These are phyloP conservation scores for Penaeus japonicus DNA, from an alignment of 1,140 invertebrate genomes.

Conservation along the genomic window DNA sequence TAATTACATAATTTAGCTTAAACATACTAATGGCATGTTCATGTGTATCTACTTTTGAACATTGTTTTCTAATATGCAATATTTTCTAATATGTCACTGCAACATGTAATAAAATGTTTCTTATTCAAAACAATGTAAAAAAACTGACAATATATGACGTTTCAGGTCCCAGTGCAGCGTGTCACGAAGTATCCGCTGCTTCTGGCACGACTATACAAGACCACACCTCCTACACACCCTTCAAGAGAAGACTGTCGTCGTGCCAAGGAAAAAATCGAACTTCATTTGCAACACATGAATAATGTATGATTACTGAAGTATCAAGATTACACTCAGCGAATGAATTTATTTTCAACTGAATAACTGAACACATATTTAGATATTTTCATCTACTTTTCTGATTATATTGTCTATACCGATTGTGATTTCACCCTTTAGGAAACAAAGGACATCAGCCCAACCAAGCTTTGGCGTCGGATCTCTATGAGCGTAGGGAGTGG, in stretches of 20 bases:
- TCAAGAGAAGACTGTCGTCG: constrained; percentile 64
- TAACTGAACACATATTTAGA: too few relatives aligned
- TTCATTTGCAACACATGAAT: constrained; percentile 94
- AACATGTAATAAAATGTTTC: too few relatives aligned
- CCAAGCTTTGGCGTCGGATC: constrained; percentile 88
- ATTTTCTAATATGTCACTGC: too few relatives aligned
- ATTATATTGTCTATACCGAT: too few relatives aligned
- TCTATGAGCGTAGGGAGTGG: constrained; percentile 69
- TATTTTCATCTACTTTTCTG: too few relatives aligned
- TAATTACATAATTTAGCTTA: neutral
- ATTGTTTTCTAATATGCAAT: too few relatives aligned
- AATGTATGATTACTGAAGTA: constrained; percentile 61
- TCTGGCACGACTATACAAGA: constrained; percentile 87
- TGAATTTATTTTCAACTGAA: too few relatives aligned
- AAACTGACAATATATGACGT: neutral
- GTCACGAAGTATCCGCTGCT: constrained; percentile 93
- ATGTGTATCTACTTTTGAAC: too few relatives aligned
- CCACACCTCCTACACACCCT: constrained; percentile 70
- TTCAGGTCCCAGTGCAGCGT: constrained; percentile 84
- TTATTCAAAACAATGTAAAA: too few relatives aligned
- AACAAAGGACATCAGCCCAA: constrained; percentile 85
- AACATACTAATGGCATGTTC: neutral
- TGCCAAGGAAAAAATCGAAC: constrained; percentile 90
- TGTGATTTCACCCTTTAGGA: constrained; percentile 66
- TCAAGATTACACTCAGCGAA: neutral